Conservation (phyloP, 2,888 invertebrate genomes). For the Mallateleia sp. region DNA sequence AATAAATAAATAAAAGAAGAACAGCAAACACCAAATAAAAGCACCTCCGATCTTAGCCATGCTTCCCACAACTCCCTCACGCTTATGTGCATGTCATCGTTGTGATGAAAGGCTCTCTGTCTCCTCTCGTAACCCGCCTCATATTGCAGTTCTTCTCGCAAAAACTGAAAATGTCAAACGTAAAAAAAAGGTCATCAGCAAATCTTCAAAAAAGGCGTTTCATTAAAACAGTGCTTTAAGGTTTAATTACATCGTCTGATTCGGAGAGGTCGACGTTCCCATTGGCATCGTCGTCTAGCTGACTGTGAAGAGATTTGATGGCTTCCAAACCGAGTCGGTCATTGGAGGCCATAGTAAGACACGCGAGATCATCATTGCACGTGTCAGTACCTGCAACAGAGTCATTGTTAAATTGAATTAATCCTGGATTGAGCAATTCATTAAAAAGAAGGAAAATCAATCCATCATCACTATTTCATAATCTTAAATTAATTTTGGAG, state of each 20-base stretch:
- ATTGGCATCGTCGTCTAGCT: conserved; percentile 99
- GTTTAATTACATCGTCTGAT: conserved; percentile 96
- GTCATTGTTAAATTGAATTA: no score
- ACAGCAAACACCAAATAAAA: no score
- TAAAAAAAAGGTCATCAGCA: no score
- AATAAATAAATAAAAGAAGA: conserved; percentile 33
- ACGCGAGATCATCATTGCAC: conserved; percentile 94
- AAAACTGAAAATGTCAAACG: conserved; percentile 93
- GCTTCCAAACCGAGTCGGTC: conserved; percentile 98
- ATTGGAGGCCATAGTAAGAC: conserved; percentile 93
- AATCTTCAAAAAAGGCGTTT: no score
- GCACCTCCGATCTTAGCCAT: conserved; percentile 97
- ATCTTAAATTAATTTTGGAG: no score
- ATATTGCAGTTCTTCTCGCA: conserved; percentile 98
- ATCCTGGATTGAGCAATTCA: no score
- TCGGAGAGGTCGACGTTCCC: conserved; percentile 99
- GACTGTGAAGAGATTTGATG: conserved; percentile 97
- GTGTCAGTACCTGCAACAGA: conserved; percentile 89
- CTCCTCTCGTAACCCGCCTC: conserved; percentile 98
- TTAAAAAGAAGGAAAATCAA: no score
- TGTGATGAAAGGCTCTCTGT: conserved; percentile 98
- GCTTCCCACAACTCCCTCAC: conserved; percentile 99
- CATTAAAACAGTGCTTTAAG: not conserved
- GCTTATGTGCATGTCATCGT: conserved; percentile 99
- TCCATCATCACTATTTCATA: no score